phyloP scores from a whole-genome alignment of 2,888 invertebrate genomes.

The Diarsia dahlii region DNA sequence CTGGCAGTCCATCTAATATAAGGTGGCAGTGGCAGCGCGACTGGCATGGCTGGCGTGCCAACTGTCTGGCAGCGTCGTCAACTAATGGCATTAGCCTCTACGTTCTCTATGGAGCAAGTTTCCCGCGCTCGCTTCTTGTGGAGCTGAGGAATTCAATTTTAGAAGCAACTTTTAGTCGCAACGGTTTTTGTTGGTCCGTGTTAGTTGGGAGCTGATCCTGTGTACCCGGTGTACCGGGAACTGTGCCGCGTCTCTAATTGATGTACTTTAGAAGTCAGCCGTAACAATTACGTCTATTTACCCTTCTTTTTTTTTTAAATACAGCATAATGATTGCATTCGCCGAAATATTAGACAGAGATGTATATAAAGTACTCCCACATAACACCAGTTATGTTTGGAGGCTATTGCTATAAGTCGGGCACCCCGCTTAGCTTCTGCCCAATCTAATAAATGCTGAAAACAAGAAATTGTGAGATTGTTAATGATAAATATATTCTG shows the following conservation, averaged over 20 bases:
- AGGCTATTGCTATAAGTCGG: background rate
- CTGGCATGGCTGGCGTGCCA: constrained; percentile 12
- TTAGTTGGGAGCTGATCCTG: constrained; percentile 14
- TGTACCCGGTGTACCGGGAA: background rate
- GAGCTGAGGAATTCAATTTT: constrained; percentile 51
- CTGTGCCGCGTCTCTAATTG: background rate
- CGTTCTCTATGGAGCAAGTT: constrained; percentile 23
- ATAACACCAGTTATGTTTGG: background rate
- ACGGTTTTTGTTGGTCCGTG: constrained; percentile 28
- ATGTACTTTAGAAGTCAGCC: background rate
- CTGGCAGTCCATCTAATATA: constrained; percentile 20
- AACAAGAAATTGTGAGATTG: background rate
- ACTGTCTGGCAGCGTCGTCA: constrained; percentile 35
- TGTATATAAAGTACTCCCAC: background rate
- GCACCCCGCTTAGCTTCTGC: background rate
- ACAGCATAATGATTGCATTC: background rate
- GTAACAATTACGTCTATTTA: background rate
- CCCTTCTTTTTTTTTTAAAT: background rate
- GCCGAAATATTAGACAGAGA: background rate
- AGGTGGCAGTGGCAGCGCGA: constrained; percentile 17
- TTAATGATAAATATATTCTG: background rate
- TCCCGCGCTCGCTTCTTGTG: constrained; percentile 42
- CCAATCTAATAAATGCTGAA: background rate
- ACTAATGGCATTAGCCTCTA: constrained; percentile 42
- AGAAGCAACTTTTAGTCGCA: constrained; percentile 34